These are phyloP conservation scores for Drosophila sordidula DNA, from an alignment of 2,888 invertebrate genomes.

Conservation along the genomic window DNA sequence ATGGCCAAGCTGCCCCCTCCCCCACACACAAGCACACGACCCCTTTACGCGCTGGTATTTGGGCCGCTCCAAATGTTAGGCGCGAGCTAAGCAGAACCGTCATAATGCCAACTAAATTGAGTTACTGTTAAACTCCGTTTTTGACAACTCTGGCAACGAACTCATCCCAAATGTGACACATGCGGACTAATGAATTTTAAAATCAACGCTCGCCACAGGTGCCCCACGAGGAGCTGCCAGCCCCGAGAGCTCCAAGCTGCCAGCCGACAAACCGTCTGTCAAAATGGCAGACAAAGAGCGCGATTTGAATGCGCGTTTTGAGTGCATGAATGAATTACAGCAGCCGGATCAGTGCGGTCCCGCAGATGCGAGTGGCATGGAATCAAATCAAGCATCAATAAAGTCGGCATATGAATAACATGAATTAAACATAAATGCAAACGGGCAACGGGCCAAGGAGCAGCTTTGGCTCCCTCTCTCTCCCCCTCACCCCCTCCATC, in stretches of 20 bases:
- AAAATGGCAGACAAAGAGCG: constrained; percentile 58
- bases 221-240: constrained; percentile 37
- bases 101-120: constrained; percentile 77
- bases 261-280: constrained; percentile 79
- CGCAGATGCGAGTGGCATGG: constrained; percentile 38
- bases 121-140: constrained; percentile 44
- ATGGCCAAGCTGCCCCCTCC: constrained; percentile 18
- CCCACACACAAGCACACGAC: constrained; percentile 10
- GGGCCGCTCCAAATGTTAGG: constrained; percentile 26
- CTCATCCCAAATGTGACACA: constrained; percentile 78
- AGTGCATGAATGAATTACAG: constrained; percentile 82
- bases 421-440: constrained; percentile 83
- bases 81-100: constrained; percentile 14
- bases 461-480: constrained; percentile 1
- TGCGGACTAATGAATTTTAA: constrained; percentile 84
- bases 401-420: constrained; percentile 79
- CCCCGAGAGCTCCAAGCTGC: not conserved
- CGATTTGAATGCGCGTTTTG: constrained; percentile 76
- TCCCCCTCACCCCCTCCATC: too few relatives aligned
- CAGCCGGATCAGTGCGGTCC: constrained; percentile 22
- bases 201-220: constrained; percentile 82
- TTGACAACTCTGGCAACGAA: constrained; percentile 63
- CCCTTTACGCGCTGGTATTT: constrained; percentile 23
- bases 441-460: constrained; percentile 40
- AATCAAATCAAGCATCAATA: constrained; percentile 79